Percentiles rank a stretch among this genome's conserved stretches.
These are phyloP conservation scores for Hypomecis atomaria DNA, from an alignment of 2,888 invertebrate genomes.

Conservation along the genomic window DNA sequence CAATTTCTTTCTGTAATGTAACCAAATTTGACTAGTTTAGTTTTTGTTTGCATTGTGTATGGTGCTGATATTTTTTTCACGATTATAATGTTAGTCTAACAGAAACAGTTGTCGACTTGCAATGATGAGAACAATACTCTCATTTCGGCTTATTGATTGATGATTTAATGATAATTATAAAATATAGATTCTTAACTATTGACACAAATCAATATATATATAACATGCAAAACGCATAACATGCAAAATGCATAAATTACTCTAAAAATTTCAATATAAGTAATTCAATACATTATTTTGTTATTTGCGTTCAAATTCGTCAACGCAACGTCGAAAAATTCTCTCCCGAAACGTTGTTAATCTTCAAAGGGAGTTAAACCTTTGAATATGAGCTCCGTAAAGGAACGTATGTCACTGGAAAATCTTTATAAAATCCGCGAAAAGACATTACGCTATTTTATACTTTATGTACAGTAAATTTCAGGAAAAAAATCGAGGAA, in stretches of 20 bases:
- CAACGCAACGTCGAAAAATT: conserved; percentile 3
- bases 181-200: too few relatives aligned
- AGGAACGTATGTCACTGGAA: conserved; percentile 12
- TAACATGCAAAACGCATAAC: too few relatives aligned
- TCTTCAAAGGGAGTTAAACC: conserved; percentile 25
- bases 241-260: neutral
- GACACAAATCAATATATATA: too few relatives aligned
- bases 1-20: too few relatives aligned
- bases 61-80: too few relatives aligned
- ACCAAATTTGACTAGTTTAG: too few relatives aligned
- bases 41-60: too few relatives aligned
- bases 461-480: conserved; percentile 2
- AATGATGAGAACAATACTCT: too few relatives aligned
- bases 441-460: neutral
- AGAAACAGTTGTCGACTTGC: too few relatives aligned
- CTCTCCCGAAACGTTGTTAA: conserved; percentile 8
- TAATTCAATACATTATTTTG: conserved; percentile 8
- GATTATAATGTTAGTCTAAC: too few relatives aligned
- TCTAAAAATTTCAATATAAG: neutral
- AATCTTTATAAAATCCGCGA: conserved; percentile 3
- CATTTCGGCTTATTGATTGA: too few relatives aligned
- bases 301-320: conserved; percentile 9
- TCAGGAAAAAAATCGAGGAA: neutral
- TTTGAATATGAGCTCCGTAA: conserved; percentile 16
- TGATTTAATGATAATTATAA: too few relatives aligned